Percentiles rank a stretch among this genome's conserved stretches.
Evolutionary conservation across 2,113 vertebrate species (phyloP).

Genomic region (Dromiciops gliroides): DNA sequence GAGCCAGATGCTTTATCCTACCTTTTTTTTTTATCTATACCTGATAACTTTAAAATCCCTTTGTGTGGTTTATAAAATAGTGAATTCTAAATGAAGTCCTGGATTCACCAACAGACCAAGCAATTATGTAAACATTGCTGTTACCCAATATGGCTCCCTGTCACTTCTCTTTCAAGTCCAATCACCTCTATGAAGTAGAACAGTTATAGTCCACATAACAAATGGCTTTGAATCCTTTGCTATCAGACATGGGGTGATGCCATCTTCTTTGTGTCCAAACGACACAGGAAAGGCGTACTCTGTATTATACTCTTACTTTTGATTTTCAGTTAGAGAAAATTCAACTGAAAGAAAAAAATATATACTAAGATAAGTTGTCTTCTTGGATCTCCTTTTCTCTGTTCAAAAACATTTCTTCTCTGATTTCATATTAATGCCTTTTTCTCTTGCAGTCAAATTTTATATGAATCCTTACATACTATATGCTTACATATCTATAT

Average conservation of each 20-base stretch:
- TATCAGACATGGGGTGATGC: conserved; percentile 48
- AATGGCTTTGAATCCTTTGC: conserved; percentile 8
- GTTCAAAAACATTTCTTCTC: neutral
- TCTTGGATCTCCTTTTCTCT: conserved; percentile 58
- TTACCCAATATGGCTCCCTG: conserved; percentile 66
- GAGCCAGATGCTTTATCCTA: conserved; percentile 81
- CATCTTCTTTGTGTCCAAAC: conserved; percentile 41
- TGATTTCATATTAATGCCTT: conserved; percentile 24
- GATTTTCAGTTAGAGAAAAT: conserved; percentile 72
- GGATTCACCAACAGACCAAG: conserved; percentile 68
- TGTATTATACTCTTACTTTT: conserved; percentile 55
- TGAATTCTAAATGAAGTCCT: conserved; percentile 77
- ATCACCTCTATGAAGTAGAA: conserved; percentile 66
- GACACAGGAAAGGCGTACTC: conserved; percentile 68
- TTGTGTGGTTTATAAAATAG: conserved; percentile 80
- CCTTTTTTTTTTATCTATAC: conserved; percentile 80
- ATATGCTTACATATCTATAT: neutral
- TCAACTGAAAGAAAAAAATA: conserved; percentile 70
- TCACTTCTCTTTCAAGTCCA: conserved; percentile 67
- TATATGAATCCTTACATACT: neutral
- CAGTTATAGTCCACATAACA: neutral
- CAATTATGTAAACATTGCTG: conserved; percentile 77
- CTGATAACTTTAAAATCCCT: conserved; percentile 81
- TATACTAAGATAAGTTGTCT: conserved; percentile 62
- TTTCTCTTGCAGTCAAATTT: conserved; percentile 22